A percentile compares a stretch with the other conserved stretches of the same genome.
phyloP scores from a whole-genome alignment of 2,797 vertebrate genomes.

The Jordanella pulchra region DNA sequence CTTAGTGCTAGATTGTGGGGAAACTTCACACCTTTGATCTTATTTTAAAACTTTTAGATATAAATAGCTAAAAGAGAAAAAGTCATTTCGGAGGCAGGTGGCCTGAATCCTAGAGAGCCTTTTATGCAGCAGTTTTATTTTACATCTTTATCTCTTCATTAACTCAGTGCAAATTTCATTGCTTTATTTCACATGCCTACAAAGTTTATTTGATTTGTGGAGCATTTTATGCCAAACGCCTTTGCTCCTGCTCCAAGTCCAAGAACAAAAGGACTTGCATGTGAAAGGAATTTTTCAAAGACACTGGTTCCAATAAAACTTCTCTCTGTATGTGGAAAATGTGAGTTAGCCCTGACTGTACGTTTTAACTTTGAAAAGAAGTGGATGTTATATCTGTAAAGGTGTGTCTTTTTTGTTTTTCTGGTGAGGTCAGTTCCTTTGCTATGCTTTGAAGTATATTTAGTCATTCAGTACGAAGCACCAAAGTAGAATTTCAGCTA shows the following conservation, averaged over 20 bases:
- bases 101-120: not conserved
- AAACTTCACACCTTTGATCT: conserved; percentile 13
- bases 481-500: conserved; percentile 24
- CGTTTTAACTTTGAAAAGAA: conserved; percentile 31
- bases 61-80: not conserved
- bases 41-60: not conserved
- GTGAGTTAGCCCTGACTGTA: conserved; percentile 40
- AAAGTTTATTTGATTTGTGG: conserved; percentile 54
- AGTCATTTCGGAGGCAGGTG: too few relatives aligned
- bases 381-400: conserved; percentile 41
- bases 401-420: conserved; percentile 21
- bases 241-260: conserved; percentile 58
- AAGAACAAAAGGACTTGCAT: conserved; percentile 45
- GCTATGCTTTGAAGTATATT: conserved; percentile 22
- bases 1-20: conserved; percentile 17
- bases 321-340: conserved; percentile 61
- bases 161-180: conserved; percentile 31
- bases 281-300: conserved; percentile 57
- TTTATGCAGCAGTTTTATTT: conserved; percentile 27
- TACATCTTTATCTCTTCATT: conserved; percentile 24
- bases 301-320: conserved; percentile 55
- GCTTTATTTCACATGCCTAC: conserved; percentile 46
- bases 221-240: conserved; percentile 33
- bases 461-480: conserved; percentile 11
- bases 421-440: conserved; percentile 31